These are phyloP conservation scores for Acleris literana DNA, from an alignment of 2,888 invertebrate genomes.

Conservation along the genomic window DNA sequence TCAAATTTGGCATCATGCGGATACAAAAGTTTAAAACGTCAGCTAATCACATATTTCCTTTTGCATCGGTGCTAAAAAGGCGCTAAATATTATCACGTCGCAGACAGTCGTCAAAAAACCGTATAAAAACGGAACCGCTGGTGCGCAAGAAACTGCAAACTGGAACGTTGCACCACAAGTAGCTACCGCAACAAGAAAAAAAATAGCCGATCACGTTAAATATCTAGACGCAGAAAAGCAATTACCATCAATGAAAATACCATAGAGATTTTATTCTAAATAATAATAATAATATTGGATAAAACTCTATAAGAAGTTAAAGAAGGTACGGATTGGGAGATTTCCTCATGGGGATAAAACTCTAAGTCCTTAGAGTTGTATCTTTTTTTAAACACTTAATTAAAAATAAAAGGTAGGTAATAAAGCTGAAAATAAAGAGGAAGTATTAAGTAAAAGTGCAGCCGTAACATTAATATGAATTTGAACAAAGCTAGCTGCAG, in stretches of 20 bases:
- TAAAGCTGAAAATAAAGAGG: constrained; percentile 5
- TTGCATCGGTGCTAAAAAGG: constrained; percentile 1
- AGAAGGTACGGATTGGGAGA: neutral
- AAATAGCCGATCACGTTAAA: neutral
- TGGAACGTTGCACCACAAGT: constrained; percentile 15
- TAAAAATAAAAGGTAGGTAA: constrained; percentile 1
- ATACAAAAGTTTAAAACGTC: constrained; percentile 22
- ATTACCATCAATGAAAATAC: neutral
- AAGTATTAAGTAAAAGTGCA: constrained; percentile 36
- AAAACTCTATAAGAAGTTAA: neutral
- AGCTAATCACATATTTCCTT: constrained; percentile 23
- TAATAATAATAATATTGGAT: too few relatives aligned
- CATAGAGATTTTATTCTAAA: too few relatives aligned
- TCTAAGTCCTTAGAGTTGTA: neutral
- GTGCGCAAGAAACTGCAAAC: constrained; percentile 11
- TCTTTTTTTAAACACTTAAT: neutral
- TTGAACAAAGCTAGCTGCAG: constrained; percentile 64
- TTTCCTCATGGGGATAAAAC: neutral
- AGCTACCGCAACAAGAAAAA: constrained; percentile 4
- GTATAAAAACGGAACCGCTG: constrained; percentile 32
- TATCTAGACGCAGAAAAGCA: neutral
- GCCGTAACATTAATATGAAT: constrained; percentile 66
- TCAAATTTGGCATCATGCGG: constrained; percentile 14
- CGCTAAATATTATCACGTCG: constrained; percentile 31
- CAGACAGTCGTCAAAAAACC: constrained; percentile 19